These are phyloP conservation scores for Acrobeloides nanus DNA, from an alignment of 2,888 invertebrate genomes.

Conservation along the genomic window DNA sequence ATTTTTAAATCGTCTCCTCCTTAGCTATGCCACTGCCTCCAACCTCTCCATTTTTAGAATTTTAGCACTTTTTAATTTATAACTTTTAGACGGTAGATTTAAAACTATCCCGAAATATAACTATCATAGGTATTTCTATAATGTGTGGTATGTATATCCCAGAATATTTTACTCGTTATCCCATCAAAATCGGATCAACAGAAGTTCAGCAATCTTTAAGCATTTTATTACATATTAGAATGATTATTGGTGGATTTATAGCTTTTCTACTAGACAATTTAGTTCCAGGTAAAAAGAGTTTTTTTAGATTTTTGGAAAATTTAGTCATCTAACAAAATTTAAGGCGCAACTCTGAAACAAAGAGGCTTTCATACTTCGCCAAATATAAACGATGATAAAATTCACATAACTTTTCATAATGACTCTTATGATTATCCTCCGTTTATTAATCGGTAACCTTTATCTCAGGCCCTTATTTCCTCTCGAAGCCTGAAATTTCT, in stretches of 20 bases:
- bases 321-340: no score
- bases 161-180: constrained; percentile 20
- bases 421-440: no score
- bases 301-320: no score
- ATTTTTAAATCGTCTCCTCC: no score
- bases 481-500: no score
- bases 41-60: not conserved
- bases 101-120: constrained; percentile 25
- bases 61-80: no score
- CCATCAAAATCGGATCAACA: constrained; percentile 11
- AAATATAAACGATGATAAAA: no score
- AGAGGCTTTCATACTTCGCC: no score
- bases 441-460: no score
- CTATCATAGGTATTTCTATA: constrained; percentile 36
- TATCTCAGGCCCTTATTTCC: no score
- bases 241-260: constrained; percentile 56
- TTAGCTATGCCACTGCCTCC: not conserved
- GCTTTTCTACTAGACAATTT: constrained; percentile 57
- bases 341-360: constrained; percentile 31
- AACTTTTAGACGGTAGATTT: constrained; percentile 20
- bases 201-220: constrained; percentile 36
- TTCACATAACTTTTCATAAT: no score
- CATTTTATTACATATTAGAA: constrained; percentile 43
- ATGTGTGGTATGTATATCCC: constrained; percentile 33
- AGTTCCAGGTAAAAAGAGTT: no score